Conservation (phyloP, 1,140 invertebrate species). For the Tetranychus cinnabarinus region DNA sequence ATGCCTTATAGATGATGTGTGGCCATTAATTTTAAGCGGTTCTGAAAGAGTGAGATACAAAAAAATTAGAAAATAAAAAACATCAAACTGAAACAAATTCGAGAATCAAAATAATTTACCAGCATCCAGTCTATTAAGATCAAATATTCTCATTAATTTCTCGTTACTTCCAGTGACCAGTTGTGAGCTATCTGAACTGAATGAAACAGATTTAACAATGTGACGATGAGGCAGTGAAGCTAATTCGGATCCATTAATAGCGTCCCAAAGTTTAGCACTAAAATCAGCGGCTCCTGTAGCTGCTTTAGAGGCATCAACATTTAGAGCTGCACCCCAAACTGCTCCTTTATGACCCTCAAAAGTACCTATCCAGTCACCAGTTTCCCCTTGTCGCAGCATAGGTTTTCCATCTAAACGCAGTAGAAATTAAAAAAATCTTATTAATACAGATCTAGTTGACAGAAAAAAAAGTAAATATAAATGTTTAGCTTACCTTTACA, state of each 20-base stretch:
- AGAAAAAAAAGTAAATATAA: neutral
- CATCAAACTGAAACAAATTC: too few species aligned
- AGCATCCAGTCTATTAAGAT: conserved; percentile 59
- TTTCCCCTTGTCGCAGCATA: conserved; percentile 88
- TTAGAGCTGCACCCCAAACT: conserved; percentile 88
- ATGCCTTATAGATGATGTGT: conserved; percentile 56
- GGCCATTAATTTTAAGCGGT: conserved; percentile 49
- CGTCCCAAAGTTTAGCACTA: conserved; percentile 85
- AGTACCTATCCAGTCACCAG: conserved; percentile 95
- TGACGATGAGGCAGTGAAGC: conserved; percentile 89
- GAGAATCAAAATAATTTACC: neutral
- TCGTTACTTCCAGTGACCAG: conserved; percentile 83
- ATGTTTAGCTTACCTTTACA: conserved; percentile 55
- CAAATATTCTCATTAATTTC: conserved; percentile 70
- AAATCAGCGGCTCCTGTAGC: conserved; percentile 91
- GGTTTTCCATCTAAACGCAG: conserved; percentile 68
- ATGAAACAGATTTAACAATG: conserved; percentile 86
- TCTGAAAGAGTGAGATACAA: conserved; percentile 23
- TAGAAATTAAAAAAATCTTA: neutral
- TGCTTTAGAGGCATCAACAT: conserved; percentile 61
- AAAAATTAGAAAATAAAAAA: too few species aligned
- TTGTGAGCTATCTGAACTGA: conserved; percentile 50
- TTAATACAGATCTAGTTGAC: neutral
- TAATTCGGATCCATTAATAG: conserved; percentile 63
- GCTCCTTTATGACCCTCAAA: conserved; percentile 96